A percentile compares a stretch with the other conserved stretches of the same genome.
Conservation (phyloP, 2,797 vertebrate species). For the Hypotaenidia philippensis region DNA sequence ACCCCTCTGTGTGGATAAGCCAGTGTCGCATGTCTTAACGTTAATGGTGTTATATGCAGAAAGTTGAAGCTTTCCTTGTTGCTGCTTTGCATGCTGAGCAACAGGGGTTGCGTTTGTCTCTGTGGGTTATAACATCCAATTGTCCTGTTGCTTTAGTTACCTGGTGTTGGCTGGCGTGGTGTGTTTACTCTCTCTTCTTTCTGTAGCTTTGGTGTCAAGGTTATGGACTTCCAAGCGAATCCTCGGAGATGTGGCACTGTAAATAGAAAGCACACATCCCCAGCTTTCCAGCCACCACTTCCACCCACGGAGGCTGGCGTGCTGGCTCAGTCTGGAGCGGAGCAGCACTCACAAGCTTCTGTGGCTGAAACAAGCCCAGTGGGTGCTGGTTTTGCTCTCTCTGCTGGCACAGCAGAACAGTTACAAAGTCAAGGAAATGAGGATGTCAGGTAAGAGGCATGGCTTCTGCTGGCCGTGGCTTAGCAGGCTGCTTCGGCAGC, state of each 20-base stretch:
- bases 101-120: neutral
- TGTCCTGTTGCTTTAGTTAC: conserved; percentile 61
- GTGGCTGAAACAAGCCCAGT: conserved; percentile 83
- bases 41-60: neutral
- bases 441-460: conserved; percentile 91
- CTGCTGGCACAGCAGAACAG: conserved; percentile 85
- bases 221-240: conserved; percentile 88
- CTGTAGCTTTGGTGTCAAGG: conserved; percentile 95
- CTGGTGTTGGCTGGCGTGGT: conserved; percentile 74
- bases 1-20: neutral
- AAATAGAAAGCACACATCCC: conserved; percentile 96
- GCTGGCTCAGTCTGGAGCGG: conserved; percentile 76
- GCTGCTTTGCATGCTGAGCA: conserved; percentile 63
- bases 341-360: conserved; percentile 81
- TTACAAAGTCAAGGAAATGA: conserved; percentile 84
- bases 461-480: conserved; percentile 34
- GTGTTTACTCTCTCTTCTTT: conserved; percentile 83
- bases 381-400: conserved; percentile 80
- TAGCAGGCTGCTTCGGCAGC: neutral
- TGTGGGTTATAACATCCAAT: neutral
- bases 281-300: conserved; percentile 96
- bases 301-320: conserved; percentile 90
- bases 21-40: conserved; percentile 30
- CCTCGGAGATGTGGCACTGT: conserved; percentile 93
- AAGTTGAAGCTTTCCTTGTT: neutral